These are phyloP conservation scores for Anguilla marmorata DNA, from an alignment of 2,797 vertebrate genomes.

Conservation along the genomic window DNA sequence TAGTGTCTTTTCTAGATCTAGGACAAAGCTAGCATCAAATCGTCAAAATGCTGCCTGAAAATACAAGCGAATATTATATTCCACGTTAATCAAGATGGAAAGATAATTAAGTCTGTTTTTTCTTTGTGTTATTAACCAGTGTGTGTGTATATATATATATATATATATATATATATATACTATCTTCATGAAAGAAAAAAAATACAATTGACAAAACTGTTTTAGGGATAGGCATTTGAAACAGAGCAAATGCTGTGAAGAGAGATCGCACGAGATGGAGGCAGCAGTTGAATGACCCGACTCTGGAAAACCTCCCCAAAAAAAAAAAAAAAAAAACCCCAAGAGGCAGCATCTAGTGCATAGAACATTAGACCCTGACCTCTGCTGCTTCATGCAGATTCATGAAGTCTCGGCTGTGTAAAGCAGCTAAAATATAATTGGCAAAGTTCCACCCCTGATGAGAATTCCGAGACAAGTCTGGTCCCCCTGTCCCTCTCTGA, in stretches of 20 bases:
- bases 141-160: too few relatives aligned
- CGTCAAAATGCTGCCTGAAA: neutral
- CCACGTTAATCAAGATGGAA: neutral
- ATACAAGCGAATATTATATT: neutral
- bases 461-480: constrained; percentile 40
- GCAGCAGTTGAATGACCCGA: neutral
- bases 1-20: neutral
- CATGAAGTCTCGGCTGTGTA: constrained; percentile 29
- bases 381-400: constrained; percentile 20
- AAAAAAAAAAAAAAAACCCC: neutral
- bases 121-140: neutral
- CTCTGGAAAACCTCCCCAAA: neutral
- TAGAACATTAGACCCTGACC: constrained; percentile 51
- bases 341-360: constrained; percentile 39
- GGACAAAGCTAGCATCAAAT: neutral
- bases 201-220: neutral
- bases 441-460: constrained; percentile 52
- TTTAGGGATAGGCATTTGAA: neutral
- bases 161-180: neutral
- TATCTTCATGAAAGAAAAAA: neutral
- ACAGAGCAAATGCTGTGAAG: neutral
- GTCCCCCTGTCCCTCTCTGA: neutral
- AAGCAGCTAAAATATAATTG: constrained; percentile 44
- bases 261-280: neutral
- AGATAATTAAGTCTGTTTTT: too few relatives aligned